Percentiles rank a stretch among this genome's conserved stretches.
These are phyloP conservation scores for Prunella strophiata DNA, from an alignment of 2,797 vertebrate species.

Conservation along the genomic window DNA sequence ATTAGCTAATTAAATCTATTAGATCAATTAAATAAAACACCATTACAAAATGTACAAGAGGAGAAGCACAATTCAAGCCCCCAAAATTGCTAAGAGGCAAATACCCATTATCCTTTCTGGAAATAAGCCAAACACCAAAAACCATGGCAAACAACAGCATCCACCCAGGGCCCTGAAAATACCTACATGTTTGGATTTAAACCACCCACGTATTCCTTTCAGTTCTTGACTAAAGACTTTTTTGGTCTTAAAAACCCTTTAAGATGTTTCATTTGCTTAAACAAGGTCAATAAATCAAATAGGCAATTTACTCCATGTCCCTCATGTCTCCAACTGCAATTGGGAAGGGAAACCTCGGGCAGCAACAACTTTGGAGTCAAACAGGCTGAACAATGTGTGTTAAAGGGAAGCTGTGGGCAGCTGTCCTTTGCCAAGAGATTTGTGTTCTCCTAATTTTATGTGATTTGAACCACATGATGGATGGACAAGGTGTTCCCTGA, in stretches of 20 bases:
- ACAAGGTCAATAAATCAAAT: background rate
- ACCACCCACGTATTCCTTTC: background rate
- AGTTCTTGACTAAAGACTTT: background rate
- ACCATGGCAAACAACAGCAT: background rate
- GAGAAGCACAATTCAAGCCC: background rate
- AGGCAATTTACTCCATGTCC: background rate
- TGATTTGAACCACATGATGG: background rate
- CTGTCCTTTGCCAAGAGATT: background rate
- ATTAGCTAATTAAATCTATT: background rate
- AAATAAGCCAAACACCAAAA: background rate
- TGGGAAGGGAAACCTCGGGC: background rate
- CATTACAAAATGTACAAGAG: background rate
- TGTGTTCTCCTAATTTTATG: background rate
- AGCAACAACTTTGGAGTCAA: background rate
- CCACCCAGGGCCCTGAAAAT: background rate
- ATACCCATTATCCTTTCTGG: background rate
- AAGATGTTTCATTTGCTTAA: background rate
- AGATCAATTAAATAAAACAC: background rate
- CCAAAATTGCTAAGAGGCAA: background rate
- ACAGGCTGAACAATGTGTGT: background rate
- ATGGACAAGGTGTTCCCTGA: slow-evolving; percentile 15
- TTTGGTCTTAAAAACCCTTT: background rate
- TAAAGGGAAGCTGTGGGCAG: background rate
- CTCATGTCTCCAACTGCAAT: background rate
- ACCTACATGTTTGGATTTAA: background rate